Base-by-base conservation (phyloP, 2,888 invertebrate species). In the Scaptodrosophila latifasciaeformis region DNA sequence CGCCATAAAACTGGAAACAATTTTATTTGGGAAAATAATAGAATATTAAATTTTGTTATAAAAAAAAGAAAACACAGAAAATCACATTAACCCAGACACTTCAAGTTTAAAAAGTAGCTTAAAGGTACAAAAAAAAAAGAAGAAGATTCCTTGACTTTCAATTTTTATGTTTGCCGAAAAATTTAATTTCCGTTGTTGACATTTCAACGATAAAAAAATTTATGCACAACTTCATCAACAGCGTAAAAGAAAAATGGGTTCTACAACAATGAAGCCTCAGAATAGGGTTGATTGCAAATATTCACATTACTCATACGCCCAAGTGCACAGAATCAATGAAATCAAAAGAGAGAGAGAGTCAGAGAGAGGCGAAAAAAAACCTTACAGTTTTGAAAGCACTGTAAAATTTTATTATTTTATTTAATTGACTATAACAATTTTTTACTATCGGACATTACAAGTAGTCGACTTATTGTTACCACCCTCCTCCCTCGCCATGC, bases 401-500 rank as follows among this genome's bases (percentile, higher is more conserved):
- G 64, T 59, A 34, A 48, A 45, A 42, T 60, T 70, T 81, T 67
- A 81, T 64, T 69, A 76, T 76, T 78, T 70, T 70, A 62, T 78
- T 81, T 78, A 81, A 81, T 81, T 81, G 78, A 63, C 75, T 68
- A 72, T 80, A 76, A 78, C 65, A 57, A 60, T 61, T 74, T 78
- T 78, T 81, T 74, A 77, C 70, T 71, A 60, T 62, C 59, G 61
- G 45, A 49, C 49, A 59, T 61, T 60, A 55, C 46, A 54, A 60
- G 55, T 62, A 50, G 57, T 55, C 48, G 54, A 37, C 40, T 49
- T 47, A 18, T 54, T 34, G 39, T 40, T 54, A 40, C 24, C 39
- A 29, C n/a, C n/a, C n/a, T n/a, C n/a, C n/a, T n/a, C n/a, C n/a
- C 27, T 40, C 54, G 37, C 30, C 48, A 27, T 31, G 27, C 35